Evolutionary conservation across 2,797 vertebrate species (phyloP).

Genomic region (Sylvia borin): DNA sequence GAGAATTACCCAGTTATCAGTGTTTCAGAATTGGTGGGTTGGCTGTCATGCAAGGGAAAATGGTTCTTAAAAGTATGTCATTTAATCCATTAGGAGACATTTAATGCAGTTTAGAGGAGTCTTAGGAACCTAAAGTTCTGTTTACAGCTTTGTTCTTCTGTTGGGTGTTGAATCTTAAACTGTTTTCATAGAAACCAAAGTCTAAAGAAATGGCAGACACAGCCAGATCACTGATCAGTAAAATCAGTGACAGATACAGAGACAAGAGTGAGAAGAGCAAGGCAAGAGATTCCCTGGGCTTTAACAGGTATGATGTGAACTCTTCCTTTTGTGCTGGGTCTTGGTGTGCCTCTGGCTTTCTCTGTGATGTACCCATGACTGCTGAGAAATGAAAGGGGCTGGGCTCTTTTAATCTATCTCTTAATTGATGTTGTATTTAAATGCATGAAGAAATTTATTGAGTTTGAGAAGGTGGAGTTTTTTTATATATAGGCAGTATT

Average conservation of each 20-base stretch:
- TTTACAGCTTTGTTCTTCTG: background rate
- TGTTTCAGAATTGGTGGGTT: background rate
- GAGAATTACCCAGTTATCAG: background rate
- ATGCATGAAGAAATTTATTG: background rate
- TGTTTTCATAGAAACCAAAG: slow-evolving; percentile 73
- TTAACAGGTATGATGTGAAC: slow-evolving; percentile 56
- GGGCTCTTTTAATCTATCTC: background rate
- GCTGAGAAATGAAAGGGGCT: background rate
- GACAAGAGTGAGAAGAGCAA: slow-evolving; percentile 38
- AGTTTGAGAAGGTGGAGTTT: background rate
- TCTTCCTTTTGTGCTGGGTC: background rate
- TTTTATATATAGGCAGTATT: background rate
- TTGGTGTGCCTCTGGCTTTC: background rate
- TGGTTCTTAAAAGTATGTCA: background rate
- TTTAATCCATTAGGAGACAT: background rate
- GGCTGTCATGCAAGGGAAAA: background rate
- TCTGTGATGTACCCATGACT: background rate
- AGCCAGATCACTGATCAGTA: slow-evolving; percentile 73
- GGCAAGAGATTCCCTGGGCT: slow-evolving; percentile 33
- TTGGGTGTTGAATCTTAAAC: background rate
- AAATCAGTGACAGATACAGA: slow-evolving; percentile 76
- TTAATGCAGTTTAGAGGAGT: background rate
- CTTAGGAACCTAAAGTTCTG: background rate
- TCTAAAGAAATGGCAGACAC: slow-evolving; percentile 62
- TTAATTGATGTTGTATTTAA: background rate